A percentile compares a stretch with the other conserved stretches of the same genome.
Evolutionary conservation across 2,113 vertebrate genomes (phyloP).

Genomic region (Etheostoma cragini): DNA sequence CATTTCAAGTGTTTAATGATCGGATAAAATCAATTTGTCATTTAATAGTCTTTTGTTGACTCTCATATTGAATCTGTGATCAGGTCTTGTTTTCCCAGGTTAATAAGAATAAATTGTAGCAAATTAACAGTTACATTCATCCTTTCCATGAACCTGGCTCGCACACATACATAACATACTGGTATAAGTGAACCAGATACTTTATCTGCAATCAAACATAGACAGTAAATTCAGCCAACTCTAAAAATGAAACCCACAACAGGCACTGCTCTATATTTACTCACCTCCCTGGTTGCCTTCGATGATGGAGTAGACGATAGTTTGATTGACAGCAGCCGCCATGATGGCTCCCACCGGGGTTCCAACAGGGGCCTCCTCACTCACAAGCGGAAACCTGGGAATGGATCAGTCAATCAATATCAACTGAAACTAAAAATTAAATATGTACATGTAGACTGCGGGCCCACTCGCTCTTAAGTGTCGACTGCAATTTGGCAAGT

Average conservation of each 20-base stretch:
- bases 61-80: too few species aligned
- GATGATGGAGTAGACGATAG: slow-evolving; percentile 93
- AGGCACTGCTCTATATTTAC: slow-evolving; percentile 14
- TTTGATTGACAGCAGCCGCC: slow-evolving; percentile 96
- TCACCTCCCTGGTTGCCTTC: slow-evolving; percentile 93
- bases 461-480: slow-evolving; percentile 35
- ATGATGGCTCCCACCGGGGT: slow-evolving; percentile 87
- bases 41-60: not conserved
- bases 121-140: not conserved
- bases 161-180: not conserved
- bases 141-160: not conserved
- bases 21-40: not conserved
- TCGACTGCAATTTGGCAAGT: slow-evolving; percentile 38
- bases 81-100: too few species aligned
- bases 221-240: not conserved
- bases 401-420: slow-evolving; percentile 66
- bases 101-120: not conserved
- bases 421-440: slow-evolving; percentile 43
- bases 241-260: not conserved
- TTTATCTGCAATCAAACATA: not conserved
- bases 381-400: slow-evolving; percentile 91
- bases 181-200: not conserved
- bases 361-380: slow-evolving; percentile 89
- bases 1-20: not conserved
- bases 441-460: slow-evolving; percentile 45